phyloP scores from a whole-genome alignment of 2,797 vertebrate genomes.

The Trachurus trachurus region DNA sequence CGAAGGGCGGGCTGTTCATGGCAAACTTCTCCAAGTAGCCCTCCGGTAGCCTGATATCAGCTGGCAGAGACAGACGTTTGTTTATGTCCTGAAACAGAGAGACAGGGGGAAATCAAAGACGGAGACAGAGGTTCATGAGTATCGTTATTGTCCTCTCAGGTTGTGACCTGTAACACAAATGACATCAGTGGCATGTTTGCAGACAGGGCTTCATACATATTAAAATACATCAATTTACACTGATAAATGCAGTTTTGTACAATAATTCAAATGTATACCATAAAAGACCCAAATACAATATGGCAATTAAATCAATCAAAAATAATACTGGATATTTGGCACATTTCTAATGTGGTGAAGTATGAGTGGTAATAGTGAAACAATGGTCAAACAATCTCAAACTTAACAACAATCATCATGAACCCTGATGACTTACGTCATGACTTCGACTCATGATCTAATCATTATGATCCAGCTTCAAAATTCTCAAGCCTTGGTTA shows the following conservation, averaged over 20 bases:
- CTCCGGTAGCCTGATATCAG: slow-evolving; percentile 88
- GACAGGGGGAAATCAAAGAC: background rate
- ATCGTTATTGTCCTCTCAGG: background rate
- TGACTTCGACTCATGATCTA: background rate
- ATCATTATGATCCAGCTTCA: background rate
- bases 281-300: background rate
- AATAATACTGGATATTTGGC: background rate
- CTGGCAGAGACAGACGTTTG: slow-evolving; percentile 88
- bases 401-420: background rate
- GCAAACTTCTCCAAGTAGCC: slow-evolving; percentile 89
- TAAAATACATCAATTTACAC: background rate
- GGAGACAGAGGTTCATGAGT: background rate
- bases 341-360: background rate
- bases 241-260: background rate
- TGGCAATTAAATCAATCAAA: background rate
- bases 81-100: slow-evolving; percentile 86
- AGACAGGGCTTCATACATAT: background rate
- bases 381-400: background rate
- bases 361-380: background rate
- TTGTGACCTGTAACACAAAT: background rate
- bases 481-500: background rate
- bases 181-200: background rate
- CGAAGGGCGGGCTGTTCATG: slow-evolving; percentile 89
- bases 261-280: background rate
- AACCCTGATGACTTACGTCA: background rate